phyloP scores from a whole-genome alignment of 2,888 invertebrate species.

The Tipula vernalis region DNA sequence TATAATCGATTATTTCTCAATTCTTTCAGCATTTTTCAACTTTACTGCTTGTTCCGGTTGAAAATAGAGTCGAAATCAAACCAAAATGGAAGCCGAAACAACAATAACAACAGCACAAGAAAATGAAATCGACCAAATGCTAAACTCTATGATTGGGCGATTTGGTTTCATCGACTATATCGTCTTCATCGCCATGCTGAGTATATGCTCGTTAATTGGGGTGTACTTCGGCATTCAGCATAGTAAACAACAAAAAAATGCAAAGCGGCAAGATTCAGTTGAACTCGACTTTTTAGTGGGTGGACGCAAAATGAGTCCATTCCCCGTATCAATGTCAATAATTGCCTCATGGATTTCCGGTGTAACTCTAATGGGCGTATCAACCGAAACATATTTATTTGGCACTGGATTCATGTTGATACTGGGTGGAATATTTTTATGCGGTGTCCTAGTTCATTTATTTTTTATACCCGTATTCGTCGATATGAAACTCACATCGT shows the following conservation, averaged over 20 bases:
- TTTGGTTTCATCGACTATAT: not conserved
- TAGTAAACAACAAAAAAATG: not conserved
- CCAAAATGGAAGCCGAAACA: not conserved
- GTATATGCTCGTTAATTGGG: not conserved
- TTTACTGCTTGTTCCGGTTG: no score
- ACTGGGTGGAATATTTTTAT: conserved; percentile 26
- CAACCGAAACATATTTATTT: conserved; percentile 64
- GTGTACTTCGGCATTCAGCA: not conserved
- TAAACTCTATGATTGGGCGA: not conserved
- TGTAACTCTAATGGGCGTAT: conserved; percentile 52
- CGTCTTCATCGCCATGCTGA: not conserved
- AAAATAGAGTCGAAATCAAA: no score
- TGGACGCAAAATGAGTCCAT: conserved; percentile 49
- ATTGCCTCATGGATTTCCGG: conserved; percentile 45
- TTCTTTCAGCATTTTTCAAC: no score
- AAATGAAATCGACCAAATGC: not conserved
- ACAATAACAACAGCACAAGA: not conserved
- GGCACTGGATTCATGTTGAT: conserved; percentile 61
- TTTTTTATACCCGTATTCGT: conserved; percentile 59
- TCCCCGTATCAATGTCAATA: conserved; percentile 58
- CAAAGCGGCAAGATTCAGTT: conserved; percentile 17
- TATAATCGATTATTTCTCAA: no score
- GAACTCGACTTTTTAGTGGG: conserved; percentile 53
- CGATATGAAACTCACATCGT: conserved; percentile 55
- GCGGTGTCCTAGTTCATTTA: conserved; percentile 44